A percentile compares a stretch with the other conserved stretches of the same genome.
Conservation (phyloP, 1,140 invertebrate species). For the Tyrophagus putrescentiae region DNA sequence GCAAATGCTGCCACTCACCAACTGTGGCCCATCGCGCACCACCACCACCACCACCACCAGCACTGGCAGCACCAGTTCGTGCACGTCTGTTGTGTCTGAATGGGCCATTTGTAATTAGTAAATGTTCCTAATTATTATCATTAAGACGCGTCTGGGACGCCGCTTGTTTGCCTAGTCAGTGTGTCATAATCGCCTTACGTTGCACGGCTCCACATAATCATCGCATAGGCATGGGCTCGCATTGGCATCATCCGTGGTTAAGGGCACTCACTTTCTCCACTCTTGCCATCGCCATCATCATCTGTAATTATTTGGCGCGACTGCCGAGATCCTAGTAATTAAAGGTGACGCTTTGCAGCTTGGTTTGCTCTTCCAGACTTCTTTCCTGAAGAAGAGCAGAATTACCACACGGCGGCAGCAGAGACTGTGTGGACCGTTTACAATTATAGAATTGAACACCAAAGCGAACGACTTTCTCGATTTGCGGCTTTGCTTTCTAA, state of each 20-base stretch:
- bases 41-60: too few species aligned
- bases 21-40: neutral
- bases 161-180: neutral
- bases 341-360: neutral
- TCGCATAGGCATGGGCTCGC: neutral
- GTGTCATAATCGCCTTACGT: constrained; percentile 15
- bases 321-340: constrained; percentile 7
- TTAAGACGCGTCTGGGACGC: neutral
- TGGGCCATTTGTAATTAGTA: constrained; percentile 3
- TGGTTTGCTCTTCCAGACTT: too few species aligned
- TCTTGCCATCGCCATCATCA: neutral
- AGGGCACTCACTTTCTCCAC: neutral
- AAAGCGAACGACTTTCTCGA: too few species aligned
- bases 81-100: neutral
- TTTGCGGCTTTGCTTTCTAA: too few species aligned
- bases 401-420: too few species aligned
- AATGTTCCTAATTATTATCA: constrained; percentile 16
- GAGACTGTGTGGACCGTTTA: too few species aligned
- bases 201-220: neutral
- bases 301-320: constrained; percentile 18
- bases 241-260: neutral
- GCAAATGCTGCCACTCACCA: neutral
- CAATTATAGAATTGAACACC: too few species aligned
- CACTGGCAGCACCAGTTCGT: too few species aligned
- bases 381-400: too few species aligned